Evolutionary conservation across 2,888 invertebrate genomes (phyloP).

Genomic region (Papilio elwesi): DNA sequence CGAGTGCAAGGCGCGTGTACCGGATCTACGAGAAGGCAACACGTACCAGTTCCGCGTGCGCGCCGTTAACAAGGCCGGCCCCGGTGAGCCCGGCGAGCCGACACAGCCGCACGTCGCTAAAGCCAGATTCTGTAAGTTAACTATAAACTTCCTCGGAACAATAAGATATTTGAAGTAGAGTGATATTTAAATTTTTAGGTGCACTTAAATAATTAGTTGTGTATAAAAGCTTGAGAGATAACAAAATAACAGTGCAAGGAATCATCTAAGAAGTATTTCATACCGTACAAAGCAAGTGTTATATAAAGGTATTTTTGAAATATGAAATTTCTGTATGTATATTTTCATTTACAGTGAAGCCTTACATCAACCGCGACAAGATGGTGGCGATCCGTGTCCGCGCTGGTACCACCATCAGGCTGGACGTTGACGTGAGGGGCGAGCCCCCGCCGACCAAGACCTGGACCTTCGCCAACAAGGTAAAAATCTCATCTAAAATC

Average conservation of each 20-base stretch:
- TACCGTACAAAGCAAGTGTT: neutral
- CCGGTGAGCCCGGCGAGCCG: conserved; percentile 94
- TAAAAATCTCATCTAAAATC: conserved; percentile 43
- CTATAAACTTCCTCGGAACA: too few species aligned
- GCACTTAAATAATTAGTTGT: too few species aligned
- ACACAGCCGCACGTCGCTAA: conserved; percentile 95
- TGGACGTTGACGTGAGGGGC: conserved; percentile 97
- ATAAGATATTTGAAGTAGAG: neutral
- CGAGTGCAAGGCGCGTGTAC: conserved; percentile 91
- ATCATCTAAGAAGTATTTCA: neutral
- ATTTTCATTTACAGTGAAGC: conserved; percentile 88
- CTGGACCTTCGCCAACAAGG: conserved; percentile 89
- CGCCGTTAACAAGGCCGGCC: conserved; percentile 97
- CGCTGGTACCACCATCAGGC: conserved; percentile 94
- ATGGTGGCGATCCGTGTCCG: conserved; percentile 94
- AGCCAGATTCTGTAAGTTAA: conserved; percentile 90
- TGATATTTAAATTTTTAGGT: too few species aligned
- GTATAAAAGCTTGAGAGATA: too few species aligned
- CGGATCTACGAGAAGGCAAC: conserved; percentile 94
- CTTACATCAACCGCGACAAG: conserved; percentile 97
- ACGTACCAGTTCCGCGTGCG: conserved; percentile 97
- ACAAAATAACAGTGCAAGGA: neutral
- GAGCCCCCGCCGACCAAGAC: conserved; percentile 97
- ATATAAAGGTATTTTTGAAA: neutral
- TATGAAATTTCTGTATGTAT: too few species aligned